phyloP scores from a whole-genome alignment of 2,797 vertebrate genomes.

The Chromis chromis region DNA sequence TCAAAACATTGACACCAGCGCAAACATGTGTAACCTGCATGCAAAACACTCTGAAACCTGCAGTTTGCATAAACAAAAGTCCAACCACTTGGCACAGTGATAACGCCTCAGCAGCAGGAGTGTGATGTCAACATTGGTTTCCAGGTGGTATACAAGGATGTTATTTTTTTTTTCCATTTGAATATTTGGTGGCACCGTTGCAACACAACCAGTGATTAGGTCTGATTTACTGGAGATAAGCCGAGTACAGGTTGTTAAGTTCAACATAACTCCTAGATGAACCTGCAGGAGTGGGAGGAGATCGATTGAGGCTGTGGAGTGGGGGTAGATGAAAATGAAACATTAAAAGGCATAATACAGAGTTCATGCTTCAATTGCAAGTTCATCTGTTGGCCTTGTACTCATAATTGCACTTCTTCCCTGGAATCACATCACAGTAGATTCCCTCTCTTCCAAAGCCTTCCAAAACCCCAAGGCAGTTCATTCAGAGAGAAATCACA shows the following conservation, averaged over 20 bases:
- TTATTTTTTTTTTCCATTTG: conserved; percentile 32
- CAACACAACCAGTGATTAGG: conserved; percentile 23
- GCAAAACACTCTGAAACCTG: conserved; percentile 15
- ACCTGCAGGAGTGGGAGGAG: conserved; percentile 45
- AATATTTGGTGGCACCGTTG: conserved; percentile 20
- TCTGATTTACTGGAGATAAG: conserved; percentile 22
- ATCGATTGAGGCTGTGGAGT: conserved; percentile 25
- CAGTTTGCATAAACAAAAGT: conserved; percentile 46
- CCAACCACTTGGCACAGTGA: conserved; percentile 21
- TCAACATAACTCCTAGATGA: conserved; percentile 54
- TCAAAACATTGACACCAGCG: conserved; percentile 62
- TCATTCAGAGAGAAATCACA: conserved; percentile 27
- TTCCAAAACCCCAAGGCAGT: conserved; percentile 47
- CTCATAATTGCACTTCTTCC: conserved; percentile 42
- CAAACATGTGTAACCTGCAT: conserved; percentile 56
- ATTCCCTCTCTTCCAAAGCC: conserved; percentile 57
- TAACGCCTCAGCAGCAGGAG: background rate
- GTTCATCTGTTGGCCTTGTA: conserved; percentile 15
- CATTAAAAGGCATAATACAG: conserved; percentile 13
- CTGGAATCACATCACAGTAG: conserved; percentile 45
- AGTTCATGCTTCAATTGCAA: background rate
- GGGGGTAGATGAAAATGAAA: conserved; percentile 19
- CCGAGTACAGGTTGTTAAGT: conserved; percentile 31
- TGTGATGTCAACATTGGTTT: conserved; percentile 45
- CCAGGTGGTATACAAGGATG: conserved; percentile 25